phyloP scores from a whole-genome alignment of 2,888 invertebrate genomes.

The Athalia cordata region DNA sequence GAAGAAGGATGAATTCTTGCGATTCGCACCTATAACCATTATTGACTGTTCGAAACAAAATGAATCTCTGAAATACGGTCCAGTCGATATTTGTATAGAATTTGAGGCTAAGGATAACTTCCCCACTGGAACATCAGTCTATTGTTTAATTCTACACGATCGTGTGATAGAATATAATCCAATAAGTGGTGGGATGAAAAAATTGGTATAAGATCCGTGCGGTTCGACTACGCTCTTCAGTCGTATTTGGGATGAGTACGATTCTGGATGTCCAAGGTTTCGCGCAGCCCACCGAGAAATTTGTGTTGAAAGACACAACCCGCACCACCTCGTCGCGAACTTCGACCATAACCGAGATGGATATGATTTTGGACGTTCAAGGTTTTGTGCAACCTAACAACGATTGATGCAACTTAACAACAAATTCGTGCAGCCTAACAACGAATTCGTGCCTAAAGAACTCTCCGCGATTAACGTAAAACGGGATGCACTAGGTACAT shows the following conservation, averaged over 20 bases:
- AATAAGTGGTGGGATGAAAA: not conserved
- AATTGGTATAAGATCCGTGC: no score
- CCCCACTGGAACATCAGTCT: not conserved
- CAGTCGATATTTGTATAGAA: not conserved
- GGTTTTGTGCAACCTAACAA: constrained; percentile 40
- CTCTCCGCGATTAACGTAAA: constrained; percentile 23
- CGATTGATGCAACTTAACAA: no score
- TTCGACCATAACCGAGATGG: not conserved
- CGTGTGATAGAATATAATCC: not conserved
- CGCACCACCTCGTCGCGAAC: no score
- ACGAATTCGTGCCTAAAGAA: constrained; percentile 46
- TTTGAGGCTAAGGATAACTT: not conserved
- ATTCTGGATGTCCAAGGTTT: no score
- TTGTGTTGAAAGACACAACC: no score
- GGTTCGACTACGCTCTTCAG: no score
- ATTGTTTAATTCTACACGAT: not conserved
- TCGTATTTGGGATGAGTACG: no score
- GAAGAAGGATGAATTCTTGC: not conserved
- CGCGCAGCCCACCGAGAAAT: no score
- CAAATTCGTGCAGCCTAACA: no score
- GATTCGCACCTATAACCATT: not conserved
- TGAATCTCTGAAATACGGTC: not conserved
- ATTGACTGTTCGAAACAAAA: not conserved
- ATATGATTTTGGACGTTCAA: constrained; percentile 43
- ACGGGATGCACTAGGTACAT: not conserved